Conservation (phyloP, 2,113 vertebrate species). For the Callipepla californica region DNA sequence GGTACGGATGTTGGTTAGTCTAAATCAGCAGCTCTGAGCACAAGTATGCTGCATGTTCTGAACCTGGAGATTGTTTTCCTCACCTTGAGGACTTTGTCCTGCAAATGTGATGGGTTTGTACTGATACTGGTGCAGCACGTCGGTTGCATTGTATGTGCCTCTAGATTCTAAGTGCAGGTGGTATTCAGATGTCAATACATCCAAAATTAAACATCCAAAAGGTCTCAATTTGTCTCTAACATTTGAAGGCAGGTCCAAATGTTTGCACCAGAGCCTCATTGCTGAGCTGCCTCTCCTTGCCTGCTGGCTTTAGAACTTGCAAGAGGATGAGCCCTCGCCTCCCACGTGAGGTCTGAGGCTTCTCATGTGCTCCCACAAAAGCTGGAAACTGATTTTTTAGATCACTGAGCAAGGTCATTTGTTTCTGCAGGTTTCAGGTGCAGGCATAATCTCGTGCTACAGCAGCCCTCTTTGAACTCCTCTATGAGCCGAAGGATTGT, state of each 20-base stretch:
- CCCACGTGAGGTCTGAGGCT: neutral
- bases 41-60: neutral
- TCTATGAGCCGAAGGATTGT: neutral
- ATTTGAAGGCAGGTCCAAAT: neutral
- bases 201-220: neutral
- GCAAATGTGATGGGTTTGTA: neutral
- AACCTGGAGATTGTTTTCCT: neutral
- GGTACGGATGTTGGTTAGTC: neutral
- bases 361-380: neutral
- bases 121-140: neutral
- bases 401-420: neutral
- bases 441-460: neutral
- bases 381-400: neutral
- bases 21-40: neutral
- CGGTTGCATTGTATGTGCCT: neutral
- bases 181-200: neutral
- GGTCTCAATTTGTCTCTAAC: neutral
- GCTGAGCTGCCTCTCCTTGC: neutral
- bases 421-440: neutral
- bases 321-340: neutral
- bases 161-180: too few relatives aligned
- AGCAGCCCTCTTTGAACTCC: neutral
- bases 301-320: neutral
- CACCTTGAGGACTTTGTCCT: neutral
- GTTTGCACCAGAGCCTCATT: neutral